Evolutionary conservation across 2,113 vertebrate species (phyloP).

Genomic region (Plotosus lineatus): DNA sequence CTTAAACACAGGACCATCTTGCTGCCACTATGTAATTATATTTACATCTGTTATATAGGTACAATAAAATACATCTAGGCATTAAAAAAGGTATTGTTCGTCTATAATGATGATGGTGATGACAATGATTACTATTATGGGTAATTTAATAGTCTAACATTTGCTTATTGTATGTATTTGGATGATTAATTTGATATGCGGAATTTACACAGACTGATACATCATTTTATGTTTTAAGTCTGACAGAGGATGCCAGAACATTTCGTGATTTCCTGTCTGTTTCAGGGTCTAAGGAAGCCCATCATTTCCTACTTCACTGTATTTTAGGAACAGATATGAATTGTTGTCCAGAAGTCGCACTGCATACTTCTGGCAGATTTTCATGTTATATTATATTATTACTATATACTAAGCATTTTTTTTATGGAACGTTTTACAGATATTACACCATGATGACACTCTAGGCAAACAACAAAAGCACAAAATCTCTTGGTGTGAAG

Average conservation of each 20-base stretch:
- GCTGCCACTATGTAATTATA: too few species aligned
- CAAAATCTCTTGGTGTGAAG: not conserved
- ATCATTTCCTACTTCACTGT: constrained; percentile 22
- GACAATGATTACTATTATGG: too few species aligned
- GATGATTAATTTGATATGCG: not conserved
- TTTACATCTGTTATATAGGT: too few species aligned
- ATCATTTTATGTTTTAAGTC: not conserved
- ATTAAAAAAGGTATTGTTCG: too few species aligned
- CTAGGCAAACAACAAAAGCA: not conserved
- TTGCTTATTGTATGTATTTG: not conserved
- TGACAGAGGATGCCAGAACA: not conserved
- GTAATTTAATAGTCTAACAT: too few species aligned
- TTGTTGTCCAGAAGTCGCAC: constrained; percentile 49
- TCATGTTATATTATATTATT: too few species aligned
- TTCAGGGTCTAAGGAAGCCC: constrained; percentile 30
- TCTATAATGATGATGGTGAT: too few species aligned
- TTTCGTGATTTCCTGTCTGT: constrained; percentile 3
- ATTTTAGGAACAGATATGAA: constrained; percentile 43
- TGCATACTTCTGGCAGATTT: not conserved
- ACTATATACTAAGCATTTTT: not conserved
- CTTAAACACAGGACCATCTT: too few species aligned
- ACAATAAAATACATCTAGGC: too few species aligned
- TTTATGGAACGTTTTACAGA: constrained; percentile 3
- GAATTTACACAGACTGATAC: not conserved
- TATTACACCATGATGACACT: not conserved